Base-by-base conservation (phyloP, 2,888 invertebrate species). In the Melanotus villosus region DNA sequence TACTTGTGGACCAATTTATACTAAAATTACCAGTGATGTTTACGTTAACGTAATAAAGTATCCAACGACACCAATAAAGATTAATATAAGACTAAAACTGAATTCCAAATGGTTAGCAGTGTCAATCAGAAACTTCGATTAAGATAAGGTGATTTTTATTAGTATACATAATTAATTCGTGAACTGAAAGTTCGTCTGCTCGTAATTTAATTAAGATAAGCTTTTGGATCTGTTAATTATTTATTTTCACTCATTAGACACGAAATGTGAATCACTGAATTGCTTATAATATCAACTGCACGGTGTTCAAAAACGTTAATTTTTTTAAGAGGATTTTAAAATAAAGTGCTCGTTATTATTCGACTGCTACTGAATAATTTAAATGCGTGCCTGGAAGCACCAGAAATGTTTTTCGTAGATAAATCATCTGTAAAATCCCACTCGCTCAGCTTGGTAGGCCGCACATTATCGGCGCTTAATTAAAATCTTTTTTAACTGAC, bases 341-440 rank as follows among this genome's bases (percentile, higher is more conserved):
- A 38, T 43, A 54, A 54, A 52, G 2, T 2, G 18, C 63, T 30
- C n/a, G 26, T 58, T 58, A 58, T 58, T 52, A 54, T 54, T 54
- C 54, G 21, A 18, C 23, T 12, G 62, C 50, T 62, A 16, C 62
- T 62, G 62, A 62, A 63, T 63, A 63, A 63, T 63, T 63, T 63
- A 63, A 58, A 41, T 26, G 41, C 19, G 36, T 50, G 63, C 38
- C 63, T 54, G 21, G 34, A 62, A 62, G 62, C 52, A 41, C 18
- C 34, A 47, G 19, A 23, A 50, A 59, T 14, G 34, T 38, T 52
- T 50, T 63, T 36, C 52, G 38, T 62, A 50, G 34, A 23, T 26
- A 36, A 62, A 50, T 62, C 50, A 62, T 50, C 50, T 41, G 41
- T 41, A n/a, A 41, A 32, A 32, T 26, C 19, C 45, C 45, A 32